Evolutionary conservation across 2,797 vertebrate genomes (phyloP).

Genomic region (Loriculus beryllinus): DNA sequence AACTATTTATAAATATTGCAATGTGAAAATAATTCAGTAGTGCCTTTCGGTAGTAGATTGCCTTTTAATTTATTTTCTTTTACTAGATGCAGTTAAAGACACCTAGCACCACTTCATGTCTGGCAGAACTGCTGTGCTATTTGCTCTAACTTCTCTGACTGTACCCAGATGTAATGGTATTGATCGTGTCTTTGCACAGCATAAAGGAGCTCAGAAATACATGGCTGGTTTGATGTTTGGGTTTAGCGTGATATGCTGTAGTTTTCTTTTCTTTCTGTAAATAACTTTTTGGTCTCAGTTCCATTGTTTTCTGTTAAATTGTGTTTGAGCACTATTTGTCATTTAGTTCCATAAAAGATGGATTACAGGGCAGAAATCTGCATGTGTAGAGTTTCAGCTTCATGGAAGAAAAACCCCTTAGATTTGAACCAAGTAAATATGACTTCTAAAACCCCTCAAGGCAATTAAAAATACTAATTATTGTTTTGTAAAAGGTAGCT

Average conservation of each 20-base stretch:
- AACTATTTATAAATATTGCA: background rate
- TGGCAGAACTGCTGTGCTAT: background rate
- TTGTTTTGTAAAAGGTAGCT: background rate
- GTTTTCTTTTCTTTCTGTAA: background rate
- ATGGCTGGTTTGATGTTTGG: background rate
- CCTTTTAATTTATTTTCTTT: background rate
- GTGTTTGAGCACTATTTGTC: background rate
- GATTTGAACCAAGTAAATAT: background rate
- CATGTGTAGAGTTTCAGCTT: background rate
- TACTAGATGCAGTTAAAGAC: background rate
- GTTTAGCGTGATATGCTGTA: background rate
- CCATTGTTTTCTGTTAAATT: background rate
- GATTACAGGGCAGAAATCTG: background rate
- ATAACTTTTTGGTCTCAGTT: background rate
- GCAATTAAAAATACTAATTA: background rate
- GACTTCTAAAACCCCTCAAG: background rate
- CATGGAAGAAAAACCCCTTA: rapidly evolving
- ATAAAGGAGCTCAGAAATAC: background rate
- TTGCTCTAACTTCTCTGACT: background rate
- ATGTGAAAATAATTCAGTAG: background rate
- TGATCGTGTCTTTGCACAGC: background rate
- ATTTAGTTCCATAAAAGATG: background rate
- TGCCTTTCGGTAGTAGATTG: background rate
- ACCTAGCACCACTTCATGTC: background rate
- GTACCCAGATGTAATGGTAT: background rate